Evolutionary conservation across 2,888 invertebrate species (phyloP), one percentile per base, ranked within the genome.

Genomic region (Selenia dentaria): DNA sequence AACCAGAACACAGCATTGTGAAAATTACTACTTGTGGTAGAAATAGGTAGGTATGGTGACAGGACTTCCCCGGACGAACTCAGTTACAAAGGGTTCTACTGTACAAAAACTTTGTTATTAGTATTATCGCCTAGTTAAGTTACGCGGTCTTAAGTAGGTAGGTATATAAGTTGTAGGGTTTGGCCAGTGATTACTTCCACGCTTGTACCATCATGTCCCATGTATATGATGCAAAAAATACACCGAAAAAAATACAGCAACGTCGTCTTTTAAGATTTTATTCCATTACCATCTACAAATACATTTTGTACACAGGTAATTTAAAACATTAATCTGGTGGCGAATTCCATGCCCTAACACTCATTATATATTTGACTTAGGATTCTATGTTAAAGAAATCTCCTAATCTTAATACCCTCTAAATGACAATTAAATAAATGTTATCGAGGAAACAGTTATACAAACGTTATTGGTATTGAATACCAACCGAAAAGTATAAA

Each of bases 281-380:
- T 74, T 81, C 67, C 58, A 75, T 79, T 74, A 79, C 76, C 77
- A 77, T 78, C 85, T 85, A 87, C 83, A 84, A 84, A 82, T 83
- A 83, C 77, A 73, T 83, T 53, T 83, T 86, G 85, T 84, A 85
- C 80, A 85, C 62, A 60, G 74, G 71, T 82, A 82, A 70, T 77
- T 75, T 74, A 54, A 80, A 85, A 85, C 73, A 79, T 74, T 72
- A 66, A 37, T 46, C 18, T 35, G 22, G 71, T 73, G 80, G 79
- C 79, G 62, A 71, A 62, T 67, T 70, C 67, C 12, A 29, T 71
- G 82, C 81, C 83, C 84, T 83, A 87, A 85, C 83, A 84, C 72
- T 76, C 76, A 85, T 36, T 76, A 76, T 72, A 79, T 70, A 74
- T 73, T 33, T 33, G 27, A 24, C 26, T 45, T 45, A 6, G 10